Conservation (phyloP, 2,113 vertebrate species). For the Thryonomys swinderianus region DNA sequence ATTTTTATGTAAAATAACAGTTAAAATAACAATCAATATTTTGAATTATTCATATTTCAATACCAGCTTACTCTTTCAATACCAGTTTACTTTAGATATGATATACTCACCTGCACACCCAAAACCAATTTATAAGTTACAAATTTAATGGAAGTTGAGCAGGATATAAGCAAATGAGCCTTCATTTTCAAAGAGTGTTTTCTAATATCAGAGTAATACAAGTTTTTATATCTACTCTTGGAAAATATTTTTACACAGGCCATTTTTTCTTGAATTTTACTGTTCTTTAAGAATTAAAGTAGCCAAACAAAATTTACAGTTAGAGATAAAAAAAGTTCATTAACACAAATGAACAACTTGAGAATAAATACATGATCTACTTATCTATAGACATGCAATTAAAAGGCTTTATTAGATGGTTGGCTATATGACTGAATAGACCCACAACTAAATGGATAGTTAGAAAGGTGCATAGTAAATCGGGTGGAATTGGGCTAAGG, state of each 20-base stretch:
- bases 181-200: not conserved
- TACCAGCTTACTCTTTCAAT: constrained; percentile 9
- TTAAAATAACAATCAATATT: constrained; percentile 4
- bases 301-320: not conserved
- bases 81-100: not conserved
- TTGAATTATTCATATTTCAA: constrained; percentile 48
- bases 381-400: not conserved
- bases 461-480: not conserved
- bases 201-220: not conserved
- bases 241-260: not conserved
- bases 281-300: not conserved
- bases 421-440: not conserved
- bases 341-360: not conserved
- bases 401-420: not conserved
- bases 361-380: not conserved
- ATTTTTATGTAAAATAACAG: constrained; percentile 49
- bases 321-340: not conserved
- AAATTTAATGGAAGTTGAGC: not conserved
- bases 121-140: constrained; percentile 26
- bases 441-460: not conserved
- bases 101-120: not conserved
- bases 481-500: not conserved
- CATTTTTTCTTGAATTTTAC: not conserved
- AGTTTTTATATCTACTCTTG: not conserved
- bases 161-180: not conserved